Evolutionary conservation across 2,888 invertebrate species (phyloP), one percentile per base, ranked within the genome.

Genomic region (Melanostoma mellinum): DNA sequence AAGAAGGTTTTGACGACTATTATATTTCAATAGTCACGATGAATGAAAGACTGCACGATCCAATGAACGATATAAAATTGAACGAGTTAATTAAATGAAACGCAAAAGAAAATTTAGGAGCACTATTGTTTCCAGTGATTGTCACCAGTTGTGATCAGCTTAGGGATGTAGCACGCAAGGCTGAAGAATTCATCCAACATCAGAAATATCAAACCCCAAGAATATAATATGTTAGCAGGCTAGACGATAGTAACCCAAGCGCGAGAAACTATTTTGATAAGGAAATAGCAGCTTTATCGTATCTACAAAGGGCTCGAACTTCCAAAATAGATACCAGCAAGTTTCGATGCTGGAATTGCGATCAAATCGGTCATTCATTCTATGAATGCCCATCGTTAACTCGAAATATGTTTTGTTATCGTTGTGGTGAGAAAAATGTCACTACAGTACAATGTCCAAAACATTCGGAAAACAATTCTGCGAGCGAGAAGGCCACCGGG

Each of bases 1-100:
- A 38, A 20, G 55, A 55, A 55, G 1, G 3, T 4, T 55, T 55
- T 10, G 55, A 55, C 6, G 55, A 55, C 6, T 55, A 35, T 30
- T 55, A 55, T 6, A 55, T 10, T 2, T 36, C 9, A 3, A 3
- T 55, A 2, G 2, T 55, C 0, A n/a, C 10, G 0, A 36, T 36
- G 38, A 55, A 55, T 20, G 38, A n/a, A 10, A 36, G 55, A 6
- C 2, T 55, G 6, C 3, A 20, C 36, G 55, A 55, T 4, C 55
- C 55, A 2, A 4, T 55, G 1, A 55, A 20, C 8, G 55, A 55
- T 4, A 5, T 0, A 10, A 55, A 55, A 40, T 4, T 55, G 3
- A 20, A 38, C 4, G 55, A 55, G 6, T 6, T 55, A 2, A n/a
- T 55, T 2, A 55, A 38, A 8, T 38, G 8, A 6, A 55, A 55